phyloP scores from a whole-genome alignment of 2,888 invertebrate genomes.

The Xylocampa areola region DNA sequence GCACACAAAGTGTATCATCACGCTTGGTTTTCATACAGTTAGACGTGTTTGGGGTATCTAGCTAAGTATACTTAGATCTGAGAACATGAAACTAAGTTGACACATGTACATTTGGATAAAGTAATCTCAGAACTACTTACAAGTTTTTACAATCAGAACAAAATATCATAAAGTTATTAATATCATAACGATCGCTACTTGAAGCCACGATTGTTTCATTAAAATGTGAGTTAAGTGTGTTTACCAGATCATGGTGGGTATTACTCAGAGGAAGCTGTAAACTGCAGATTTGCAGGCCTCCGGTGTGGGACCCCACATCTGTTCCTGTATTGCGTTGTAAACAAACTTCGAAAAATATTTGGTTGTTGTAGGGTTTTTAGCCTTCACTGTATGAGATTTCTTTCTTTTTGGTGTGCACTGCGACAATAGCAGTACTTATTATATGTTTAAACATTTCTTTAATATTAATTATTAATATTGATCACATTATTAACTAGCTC shows the following conservation, averaged over 20 bases:
- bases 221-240: slow-evolving; percentile 67
- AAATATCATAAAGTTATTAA: slow-evolving; percentile 34
- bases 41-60: no score
- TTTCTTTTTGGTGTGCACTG: no score
- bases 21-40: no score
- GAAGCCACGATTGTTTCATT: slow-evolving; percentile 58
- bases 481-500: no score
- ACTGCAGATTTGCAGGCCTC: slow-evolving; percentile 73
- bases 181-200: slow-evolving; percentile 23
- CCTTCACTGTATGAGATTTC: no score
- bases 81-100: no score
- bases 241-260: slow-evolving; percentile 70
- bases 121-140: background rate
- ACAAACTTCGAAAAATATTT: slow-evolving; percentile 32
- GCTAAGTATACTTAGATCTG: no score
- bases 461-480: no score
- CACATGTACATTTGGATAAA: no score
- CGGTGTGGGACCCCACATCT: slow-evolving; percentile 64
- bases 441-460: no score
- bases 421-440: no score
- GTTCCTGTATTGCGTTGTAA: slow-evolving; percentile 45
- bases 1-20: no score
- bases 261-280: slow-evolving; percentile 74
- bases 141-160: slow-evolving; percentile 1
- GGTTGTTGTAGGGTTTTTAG: background rate